Evolutionary conservation across 2,888 invertebrate genomes (phyloP).

Genomic region (Xanthorhoe spadicearia): DNA sequence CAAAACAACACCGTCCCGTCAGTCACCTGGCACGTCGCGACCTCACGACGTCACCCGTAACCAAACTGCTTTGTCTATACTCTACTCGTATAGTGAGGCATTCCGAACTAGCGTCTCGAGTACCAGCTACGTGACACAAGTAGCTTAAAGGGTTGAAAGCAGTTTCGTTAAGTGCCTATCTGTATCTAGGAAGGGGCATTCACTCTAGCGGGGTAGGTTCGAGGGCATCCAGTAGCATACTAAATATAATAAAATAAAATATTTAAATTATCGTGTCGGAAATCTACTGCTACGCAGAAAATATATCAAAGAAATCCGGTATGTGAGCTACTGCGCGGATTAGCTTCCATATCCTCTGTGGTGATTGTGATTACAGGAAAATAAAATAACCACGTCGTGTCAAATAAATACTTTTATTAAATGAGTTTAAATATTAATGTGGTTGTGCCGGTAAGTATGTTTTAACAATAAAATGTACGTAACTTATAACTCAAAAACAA

Average conservation of each 20-base stretch:
- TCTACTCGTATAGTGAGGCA: constrained; percentile 22
- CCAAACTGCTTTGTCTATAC: constrained; percentile 68
- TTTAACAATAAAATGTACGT: constrained; percentile 71
- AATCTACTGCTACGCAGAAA: constrained; percentile 70
- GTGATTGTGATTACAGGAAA: constrained; percentile 51
- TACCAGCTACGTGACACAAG: constrained; percentile 44
- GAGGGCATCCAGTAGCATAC: constrained; percentile 83
- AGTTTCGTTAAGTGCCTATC: constrained; percentile 78
- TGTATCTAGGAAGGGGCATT: constrained; percentile 76
- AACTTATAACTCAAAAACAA: constrained; percentile 58
- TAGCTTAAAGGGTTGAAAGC: constrained; percentile 57
- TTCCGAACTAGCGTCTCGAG: constrained; percentile 22
- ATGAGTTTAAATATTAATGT: constrained; percentile 66
- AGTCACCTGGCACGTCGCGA: constrained; percentile 52
- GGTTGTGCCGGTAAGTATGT: constrained; percentile 80
- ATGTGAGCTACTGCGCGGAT: constrained; percentile 78
- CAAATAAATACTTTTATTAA: constrained; percentile 82
- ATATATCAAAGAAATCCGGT: constrained; percentile 69
- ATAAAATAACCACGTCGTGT: constrained; percentile 75
- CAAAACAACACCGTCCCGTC: constrained; percentile 79
- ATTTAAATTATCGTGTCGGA: constrained; percentile 69
- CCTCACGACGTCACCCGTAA: constrained; percentile 47
- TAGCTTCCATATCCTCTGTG: constrained; percentile 36
- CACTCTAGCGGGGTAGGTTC: constrained; percentile 78
- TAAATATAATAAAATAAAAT: constrained; percentile 64